A percentile compares a stretch with the other conserved stretches of the same genome.
phyloP scores from a whole-genome alignment of 2,797 vertebrate genomes.

The Neosilurus mollespiculum region DNA sequence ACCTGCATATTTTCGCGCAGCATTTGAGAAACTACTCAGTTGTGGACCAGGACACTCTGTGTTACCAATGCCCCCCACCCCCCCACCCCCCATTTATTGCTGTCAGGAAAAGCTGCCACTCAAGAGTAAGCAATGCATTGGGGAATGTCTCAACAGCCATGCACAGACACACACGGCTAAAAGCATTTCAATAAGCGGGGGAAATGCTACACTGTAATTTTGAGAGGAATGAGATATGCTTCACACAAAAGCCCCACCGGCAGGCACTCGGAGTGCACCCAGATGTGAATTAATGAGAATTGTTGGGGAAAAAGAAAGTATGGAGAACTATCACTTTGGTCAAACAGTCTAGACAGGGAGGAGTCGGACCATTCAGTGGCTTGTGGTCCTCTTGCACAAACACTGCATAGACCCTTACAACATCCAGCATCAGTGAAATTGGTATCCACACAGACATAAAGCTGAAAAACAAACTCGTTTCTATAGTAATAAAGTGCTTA shows the following conservation, averaged over 20 bases:
- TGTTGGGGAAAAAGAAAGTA: slow-evolving; percentile 34
- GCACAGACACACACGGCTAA: slow-evolving; percentile 45
- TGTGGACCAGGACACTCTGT: slow-evolving; percentile 68
- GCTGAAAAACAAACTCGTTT: neutral
- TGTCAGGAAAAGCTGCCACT: slow-evolving; percentile 45
- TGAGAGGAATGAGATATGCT: slow-evolving; percentile 49
- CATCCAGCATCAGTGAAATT: neutral
- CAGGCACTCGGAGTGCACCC: slow-evolving; percentile 22
- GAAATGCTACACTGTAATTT: slow-evolving; percentile 66
- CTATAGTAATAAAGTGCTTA: neutral
- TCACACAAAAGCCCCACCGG: slow-evolving; percentile 46
- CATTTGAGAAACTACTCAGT: slow-evolving; percentile 69
- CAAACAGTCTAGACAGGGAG: slow-evolving; percentile 74
- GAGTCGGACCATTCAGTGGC: slow-evolving; percentile 65
- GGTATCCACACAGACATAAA: neutral
- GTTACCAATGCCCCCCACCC: slow-evolving; percentile 19
- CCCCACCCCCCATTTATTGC: slow-evolving; percentile 13
- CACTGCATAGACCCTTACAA: slow-evolving; percentile 1
- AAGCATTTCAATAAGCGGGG: slow-evolving; percentile 66
- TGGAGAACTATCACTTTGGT: slow-evolving; percentile 48
- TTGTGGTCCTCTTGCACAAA: slow-evolving; percentile 55
- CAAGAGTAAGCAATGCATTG: slow-evolving; percentile 33
- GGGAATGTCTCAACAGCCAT: slow-evolving; percentile 35
- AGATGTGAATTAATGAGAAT: slow-evolving; percentile 50
- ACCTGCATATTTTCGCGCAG: slow-evolving; percentile 71